Percentiles rank a stretch among this genome's conserved stretches.
These are phyloP conservation scores for Amaurobius ferox DNA, from an alignment of 2,888 invertebrate species.

Conservation along the genomic window DNA sequence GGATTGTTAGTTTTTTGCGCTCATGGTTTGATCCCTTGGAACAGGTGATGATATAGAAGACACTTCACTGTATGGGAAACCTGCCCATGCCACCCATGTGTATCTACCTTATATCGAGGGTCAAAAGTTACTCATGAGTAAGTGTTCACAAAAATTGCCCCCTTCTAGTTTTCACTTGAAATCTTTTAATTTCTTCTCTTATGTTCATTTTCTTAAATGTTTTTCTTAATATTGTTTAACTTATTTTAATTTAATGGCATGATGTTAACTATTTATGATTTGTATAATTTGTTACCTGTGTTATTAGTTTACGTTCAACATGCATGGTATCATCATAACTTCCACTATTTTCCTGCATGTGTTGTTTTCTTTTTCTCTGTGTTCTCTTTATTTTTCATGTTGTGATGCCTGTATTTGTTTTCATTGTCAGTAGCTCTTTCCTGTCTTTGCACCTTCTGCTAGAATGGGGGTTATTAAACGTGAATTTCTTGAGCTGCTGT, in stretches of 20 bases:
- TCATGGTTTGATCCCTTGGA: conserved; percentile 71
- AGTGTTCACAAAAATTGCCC: conserved; percentile 79
- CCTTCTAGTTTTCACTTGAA: conserved; percentile 72
- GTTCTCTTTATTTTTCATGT: conserved; percentile 31
- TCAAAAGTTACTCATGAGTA: conserved; percentile 87
- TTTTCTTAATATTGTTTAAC: conserved; percentile 6
- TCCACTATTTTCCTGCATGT: not conserved
- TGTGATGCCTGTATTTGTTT: conserved; percentile 32
- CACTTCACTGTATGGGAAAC: conserved; percentile 82
- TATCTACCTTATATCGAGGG: conserved; percentile 89
- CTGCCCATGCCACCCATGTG: conserved; percentile 86
- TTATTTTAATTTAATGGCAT: conserved; percentile 1
- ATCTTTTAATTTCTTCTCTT: conserved; percentile 45
- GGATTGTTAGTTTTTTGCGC: conserved; percentile 52
- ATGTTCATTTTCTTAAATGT: conserved; percentile 25
- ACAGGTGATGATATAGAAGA: conserved; percentile 79
- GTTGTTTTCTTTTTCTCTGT: not conserved
- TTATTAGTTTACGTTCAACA: not conserved
- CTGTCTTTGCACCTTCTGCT: conserved; percentile 65
- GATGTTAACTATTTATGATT: not conserved
- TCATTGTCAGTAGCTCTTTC: conserved; percentile 36
- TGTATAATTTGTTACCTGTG: not conserved
- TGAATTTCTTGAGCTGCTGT: not conserved
- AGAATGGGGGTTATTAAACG: conserved; percentile 56
- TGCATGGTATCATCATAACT: not conserved